Base-by-base conservation (phyloP, 2,113 vertebrate genomes). In the Prunella himalayana region DNA sequence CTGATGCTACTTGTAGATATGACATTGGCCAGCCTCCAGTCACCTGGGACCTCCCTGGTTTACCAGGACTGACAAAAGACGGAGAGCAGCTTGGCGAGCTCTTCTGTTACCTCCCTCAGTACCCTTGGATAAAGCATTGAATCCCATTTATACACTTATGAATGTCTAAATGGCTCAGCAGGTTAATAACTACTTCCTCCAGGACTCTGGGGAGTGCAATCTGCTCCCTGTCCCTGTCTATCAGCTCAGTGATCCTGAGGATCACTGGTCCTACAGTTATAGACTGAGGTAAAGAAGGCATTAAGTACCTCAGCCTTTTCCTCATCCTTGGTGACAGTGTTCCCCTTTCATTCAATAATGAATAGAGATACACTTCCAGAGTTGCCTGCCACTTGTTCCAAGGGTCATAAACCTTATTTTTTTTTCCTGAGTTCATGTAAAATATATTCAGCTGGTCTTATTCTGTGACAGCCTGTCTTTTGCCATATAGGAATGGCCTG, bases 61-160 rank as follows among this genome's bases (percentile, higher is more conserved):
- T 45, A 24, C 24, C 39, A 69, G 14, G 5, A 33, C 28, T 53
- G 28, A 28, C 9, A 24, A 28, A 33, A 3, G 12, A 24, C 13
- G 15, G 28, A 63, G 15, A 61, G 28, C 1, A 4, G 4, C 64
- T 78, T 61, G n/a, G 13, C 0, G 0, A 59, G 17, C 25, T 59
- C 31, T 57, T 68, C 17, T 42, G 9, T 13, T 25, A 60, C 11
- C 17, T 68, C 15, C 6, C 7, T 37, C 27, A 15, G 15, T 28
- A 28, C 6, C 28, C 19, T 39, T 45, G 47, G 15, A 41, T 78
- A 14, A 69, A 69, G 2, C 13, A 21, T 25, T n/a, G 3, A 63
- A 44, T 49, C 14, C 15, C 30, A 64, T 56, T 42, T 64, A 41
- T 39, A 31, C 11, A 30, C 3, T n/a, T 39, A 15, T 1, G 2